Evolutionary conservation across 35 echinoderm and acorn worm species (phyloP).

Genomic region (Heliocidaris tuberculata): DNA sequence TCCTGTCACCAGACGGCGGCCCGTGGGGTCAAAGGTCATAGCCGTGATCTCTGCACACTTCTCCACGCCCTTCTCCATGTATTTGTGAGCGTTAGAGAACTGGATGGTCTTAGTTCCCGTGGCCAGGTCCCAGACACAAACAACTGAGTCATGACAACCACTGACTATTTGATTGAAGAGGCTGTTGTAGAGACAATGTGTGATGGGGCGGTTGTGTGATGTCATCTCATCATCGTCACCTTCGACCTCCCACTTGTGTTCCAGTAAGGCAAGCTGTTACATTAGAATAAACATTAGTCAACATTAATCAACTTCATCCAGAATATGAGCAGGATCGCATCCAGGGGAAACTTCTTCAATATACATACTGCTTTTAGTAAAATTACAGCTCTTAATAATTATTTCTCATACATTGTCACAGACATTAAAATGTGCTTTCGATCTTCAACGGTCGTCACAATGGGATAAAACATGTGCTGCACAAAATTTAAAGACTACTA

Average conservation of each 20-base stretch:
- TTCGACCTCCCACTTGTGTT: constrained; percentile 93
- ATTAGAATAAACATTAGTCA: background rate
- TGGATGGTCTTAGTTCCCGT: constrained; percentile 96
- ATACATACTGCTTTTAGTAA: background rate
- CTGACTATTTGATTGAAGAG: constrained; percentile 97
- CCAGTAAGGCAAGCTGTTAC: constrained; percentile 78
- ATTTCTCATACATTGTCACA: no score
- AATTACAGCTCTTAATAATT: no score
- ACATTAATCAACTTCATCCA: background rate
- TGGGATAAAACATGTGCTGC: no score
- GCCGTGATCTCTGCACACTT: constrained; percentile 94
- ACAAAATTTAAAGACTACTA: no score
- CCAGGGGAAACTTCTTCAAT: background rate
- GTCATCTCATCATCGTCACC: constrained; percentile 80
- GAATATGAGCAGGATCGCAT: background rate
- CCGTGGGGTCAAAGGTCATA: constrained; percentile 96
- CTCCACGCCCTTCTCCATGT: constrained; percentile 90
- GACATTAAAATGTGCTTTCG: no score
- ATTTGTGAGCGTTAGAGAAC: constrained; percentile 96
- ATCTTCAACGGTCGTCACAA: no score
- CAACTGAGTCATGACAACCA: constrained; percentile 88
- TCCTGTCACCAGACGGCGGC: constrained; percentile 81
- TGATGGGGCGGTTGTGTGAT: constrained; percentile 87
- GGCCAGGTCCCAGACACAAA: constrained; percentile 94
- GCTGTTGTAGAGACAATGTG: constrained; percentile 82